Conservation (phyloP, 1,140 invertebrate genomes). For the Drosophila lacertosa region DNA sequence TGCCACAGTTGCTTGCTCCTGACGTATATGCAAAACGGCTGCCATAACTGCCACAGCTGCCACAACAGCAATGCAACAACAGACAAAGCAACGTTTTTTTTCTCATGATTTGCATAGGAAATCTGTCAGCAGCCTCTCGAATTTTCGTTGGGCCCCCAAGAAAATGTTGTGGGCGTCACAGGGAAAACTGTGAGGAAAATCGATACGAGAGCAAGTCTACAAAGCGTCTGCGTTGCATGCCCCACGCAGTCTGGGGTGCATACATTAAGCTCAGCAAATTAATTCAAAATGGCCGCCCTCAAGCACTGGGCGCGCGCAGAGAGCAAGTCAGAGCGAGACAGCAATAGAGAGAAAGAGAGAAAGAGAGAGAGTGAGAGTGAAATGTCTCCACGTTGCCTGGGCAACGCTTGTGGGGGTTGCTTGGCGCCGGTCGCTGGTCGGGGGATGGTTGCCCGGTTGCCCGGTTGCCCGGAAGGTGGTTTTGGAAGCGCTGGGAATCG, state of each 20-base stretch:
- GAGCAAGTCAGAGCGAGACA: conserved; percentile 11
- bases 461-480: no score
- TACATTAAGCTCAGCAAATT: conserved; percentile 47
- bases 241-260: neutral
- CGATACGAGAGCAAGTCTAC: conserved; percentile 67
- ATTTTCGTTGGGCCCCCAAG: conserved; percentile 59
- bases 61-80: conserved; percentile 1
- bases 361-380: conserved; percentile 20
- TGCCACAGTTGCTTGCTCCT: conserved; percentile 24
- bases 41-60: conserved; percentile 35
- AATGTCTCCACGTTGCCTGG: conserved; percentile 70
- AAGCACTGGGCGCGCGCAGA: conserved; percentile 51
- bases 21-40: conserved; percentile 50
- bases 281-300: conserved; percentile 78
- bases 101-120: conserved; percentile 69
- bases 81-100: conserved; percentile 27
- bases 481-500: conserved; percentile 53
- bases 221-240: conserved; percentile 49
- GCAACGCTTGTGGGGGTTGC: conserved; percentile 61
- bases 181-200: conserved; percentile 58
- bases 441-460: no score
- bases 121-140: conserved; percentile 58
- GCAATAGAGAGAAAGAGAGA: conserved; percentile 17
- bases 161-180: conserved; percentile 49
- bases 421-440: conserved; percentile 16